A percentile compares a stretch with the other conserved stretches of the same genome.
Conservation (phyloP, 2,113 vertebrate genomes). For the Xerus inauris region DNA sequence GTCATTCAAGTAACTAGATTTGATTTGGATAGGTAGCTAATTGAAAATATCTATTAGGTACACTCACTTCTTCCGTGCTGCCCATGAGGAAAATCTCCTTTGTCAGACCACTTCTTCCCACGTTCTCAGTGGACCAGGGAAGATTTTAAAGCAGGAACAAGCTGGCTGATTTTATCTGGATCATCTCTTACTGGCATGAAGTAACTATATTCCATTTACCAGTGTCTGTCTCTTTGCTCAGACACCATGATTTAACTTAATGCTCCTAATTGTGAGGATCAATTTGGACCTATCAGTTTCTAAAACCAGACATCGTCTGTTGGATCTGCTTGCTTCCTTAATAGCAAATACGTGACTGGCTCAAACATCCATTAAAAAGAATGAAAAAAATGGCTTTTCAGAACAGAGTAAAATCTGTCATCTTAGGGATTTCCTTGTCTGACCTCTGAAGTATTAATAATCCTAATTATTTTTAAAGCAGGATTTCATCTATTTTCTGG, state of each 20-base stretch:
- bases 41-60: neutral
- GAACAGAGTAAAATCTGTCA: conserved; percentile 66
- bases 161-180: conserved; percentile 64
- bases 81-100: conserved; percentile 27
- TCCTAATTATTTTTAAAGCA: conserved; percentile 79
- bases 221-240: conserved; percentile 72
- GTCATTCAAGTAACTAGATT: neutral
- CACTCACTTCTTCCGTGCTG: neutral
- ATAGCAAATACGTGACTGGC: conserved; percentile 74
- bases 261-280: conserved; percentile 77
- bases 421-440: conserved; percentile 71
- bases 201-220: conserved; percentile 70
- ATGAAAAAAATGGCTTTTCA: conserved; percentile 63
- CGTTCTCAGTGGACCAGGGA: neutral
- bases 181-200: conserved; percentile 63
- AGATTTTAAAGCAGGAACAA: conserved; percentile 59
- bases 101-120: conserved; percentile 14
- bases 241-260: conserved; percentile 73
- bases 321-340: conserved; percentile 67
- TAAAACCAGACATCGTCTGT: conserved; percentile 68
- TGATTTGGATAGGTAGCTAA: neutral
- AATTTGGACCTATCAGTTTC: conserved; percentile 74
- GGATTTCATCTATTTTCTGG: conserved; percentile 62
- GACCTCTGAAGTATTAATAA: conserved; percentile 70
- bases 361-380: conserved; percentile 65